Evolutionary conservation across 2,113 vertebrate genomes (phyloP).

Genomic region (Alces alces): DNA sequence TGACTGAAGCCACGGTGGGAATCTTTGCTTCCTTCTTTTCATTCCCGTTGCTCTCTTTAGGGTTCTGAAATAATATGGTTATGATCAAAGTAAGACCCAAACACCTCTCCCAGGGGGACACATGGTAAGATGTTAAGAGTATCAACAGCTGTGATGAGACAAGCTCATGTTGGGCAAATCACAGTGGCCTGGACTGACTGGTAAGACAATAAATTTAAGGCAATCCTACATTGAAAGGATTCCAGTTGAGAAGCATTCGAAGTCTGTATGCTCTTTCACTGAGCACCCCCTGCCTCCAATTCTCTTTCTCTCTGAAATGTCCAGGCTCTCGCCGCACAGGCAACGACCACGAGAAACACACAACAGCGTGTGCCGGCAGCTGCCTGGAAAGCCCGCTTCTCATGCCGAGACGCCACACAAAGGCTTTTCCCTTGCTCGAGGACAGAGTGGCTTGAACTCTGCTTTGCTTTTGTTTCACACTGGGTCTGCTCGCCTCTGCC

Average conservation of each 20-base stretch:
- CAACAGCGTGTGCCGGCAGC: neutral
- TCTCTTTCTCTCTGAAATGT: neutral
- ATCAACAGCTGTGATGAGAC: neutral
- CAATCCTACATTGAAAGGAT: neutral
- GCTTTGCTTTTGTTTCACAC: neutral
- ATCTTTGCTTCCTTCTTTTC: neutral
- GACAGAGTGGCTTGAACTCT: neutral
- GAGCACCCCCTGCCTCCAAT: neutral
- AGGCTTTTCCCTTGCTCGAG: neutral
- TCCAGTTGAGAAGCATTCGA: neutral
- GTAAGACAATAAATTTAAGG: neutral
- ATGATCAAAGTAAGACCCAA: neutral
- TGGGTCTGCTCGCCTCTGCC: neutral
- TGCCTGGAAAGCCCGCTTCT: neutral
- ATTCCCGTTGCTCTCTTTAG: neutral
- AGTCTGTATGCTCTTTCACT: neutral
- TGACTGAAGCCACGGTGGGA: neutral
- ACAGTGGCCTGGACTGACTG: neutral
- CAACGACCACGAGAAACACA: neutral
- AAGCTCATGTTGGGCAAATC: neutral
- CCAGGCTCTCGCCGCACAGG: neutral
- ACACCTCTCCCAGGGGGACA: neutral
- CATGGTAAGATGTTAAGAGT: neutral
- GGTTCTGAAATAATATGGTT: neutral
- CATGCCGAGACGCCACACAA: neutral